phyloP scores from a whole-genome alignment of 1,140 invertebrate genomes.

The Amphibalanus amphitrite region DNA sequence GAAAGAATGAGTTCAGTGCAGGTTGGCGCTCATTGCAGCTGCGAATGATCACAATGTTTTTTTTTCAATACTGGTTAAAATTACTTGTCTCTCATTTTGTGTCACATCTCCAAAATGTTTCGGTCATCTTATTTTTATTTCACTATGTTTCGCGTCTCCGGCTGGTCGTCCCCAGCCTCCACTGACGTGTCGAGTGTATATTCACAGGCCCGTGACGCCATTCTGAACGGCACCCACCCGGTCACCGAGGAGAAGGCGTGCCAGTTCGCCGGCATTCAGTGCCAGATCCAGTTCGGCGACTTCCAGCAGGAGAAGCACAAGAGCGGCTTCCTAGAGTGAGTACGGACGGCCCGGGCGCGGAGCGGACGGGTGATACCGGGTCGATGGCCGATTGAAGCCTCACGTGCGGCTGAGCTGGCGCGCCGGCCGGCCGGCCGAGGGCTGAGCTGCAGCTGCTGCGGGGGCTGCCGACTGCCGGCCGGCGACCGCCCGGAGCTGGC shows the following conservation, averaged over 20 bases:
- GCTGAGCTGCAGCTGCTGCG: too few species aligned
- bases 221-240: constrained; percentile 95
- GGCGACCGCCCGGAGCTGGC: too few species aligned
- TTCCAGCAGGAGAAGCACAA: constrained; percentile 87
- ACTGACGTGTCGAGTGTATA: constrained; percentile 94
- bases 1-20: too few species aligned
- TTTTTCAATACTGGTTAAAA: constrained; percentile 90
- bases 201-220: constrained; percentile 80
- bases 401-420: too few species aligned
- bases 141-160: constrained; percentile 82
- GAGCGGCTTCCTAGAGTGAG: constrained; percentile 88
- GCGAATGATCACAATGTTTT: too few species aligned
- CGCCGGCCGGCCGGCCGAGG: too few species aligned
- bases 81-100: constrained; percentile 84
- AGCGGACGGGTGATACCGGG: too few species aligned
- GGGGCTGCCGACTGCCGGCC: too few species aligned
- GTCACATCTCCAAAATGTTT: constrained; percentile 96
- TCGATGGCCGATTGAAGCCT: too few species aligned
- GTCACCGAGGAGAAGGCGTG: constrained; percentile 93
- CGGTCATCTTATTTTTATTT: constrained; percentile 98
- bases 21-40: too few species aligned
- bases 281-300: constrained; percentile 96
- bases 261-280: constrained; percentile 93
- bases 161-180: constrained; percentile 97
- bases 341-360: too few species aligned